A percentile compares a stretch with the other conserved stretches of the same genome.
These are phyloP conservation scores for Oenanthe oenanthe DNA, from an alignment of 2,113 vertebrate species.

Conservation along the genomic window DNA sequence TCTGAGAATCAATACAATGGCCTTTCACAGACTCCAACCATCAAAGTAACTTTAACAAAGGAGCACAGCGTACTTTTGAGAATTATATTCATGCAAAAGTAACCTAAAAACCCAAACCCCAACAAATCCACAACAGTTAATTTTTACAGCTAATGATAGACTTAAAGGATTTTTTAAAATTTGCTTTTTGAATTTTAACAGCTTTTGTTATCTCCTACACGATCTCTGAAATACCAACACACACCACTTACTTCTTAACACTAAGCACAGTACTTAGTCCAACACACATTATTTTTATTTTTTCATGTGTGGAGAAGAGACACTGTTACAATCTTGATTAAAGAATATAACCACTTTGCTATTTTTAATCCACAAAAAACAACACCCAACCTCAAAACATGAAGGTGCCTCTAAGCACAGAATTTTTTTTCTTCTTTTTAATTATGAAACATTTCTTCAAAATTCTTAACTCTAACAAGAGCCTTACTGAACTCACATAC, in stretches of 20 bases:
- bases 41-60: background rate
- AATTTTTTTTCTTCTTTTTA: too few species aligned
- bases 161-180: background rate
- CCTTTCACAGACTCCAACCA: background rate
- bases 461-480: background rate
- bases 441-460: background rate
- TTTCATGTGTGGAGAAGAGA: background rate
- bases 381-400: background rate
- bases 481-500: background rate
- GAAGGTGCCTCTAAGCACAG: background rate
- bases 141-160: background rate
- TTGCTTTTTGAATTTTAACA: background rate
- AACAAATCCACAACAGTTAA: background rate
- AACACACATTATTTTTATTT: background rate
- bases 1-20: conserved; percentile 28
- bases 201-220: background rate
- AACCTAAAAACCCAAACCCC: background rate
- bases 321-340: background rate
- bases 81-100: background rate
- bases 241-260: background rate
- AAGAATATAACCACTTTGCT: background rate
- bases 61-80: background rate
- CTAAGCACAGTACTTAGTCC: background rate
- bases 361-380: background rate
- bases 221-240: background rate